A percentile compares a stretch with the other conserved stretches of the same genome.
phyloP scores from a whole-genome alignment of 2,797 vertebrate genomes.

The Ammospiza maritima region DNA sequence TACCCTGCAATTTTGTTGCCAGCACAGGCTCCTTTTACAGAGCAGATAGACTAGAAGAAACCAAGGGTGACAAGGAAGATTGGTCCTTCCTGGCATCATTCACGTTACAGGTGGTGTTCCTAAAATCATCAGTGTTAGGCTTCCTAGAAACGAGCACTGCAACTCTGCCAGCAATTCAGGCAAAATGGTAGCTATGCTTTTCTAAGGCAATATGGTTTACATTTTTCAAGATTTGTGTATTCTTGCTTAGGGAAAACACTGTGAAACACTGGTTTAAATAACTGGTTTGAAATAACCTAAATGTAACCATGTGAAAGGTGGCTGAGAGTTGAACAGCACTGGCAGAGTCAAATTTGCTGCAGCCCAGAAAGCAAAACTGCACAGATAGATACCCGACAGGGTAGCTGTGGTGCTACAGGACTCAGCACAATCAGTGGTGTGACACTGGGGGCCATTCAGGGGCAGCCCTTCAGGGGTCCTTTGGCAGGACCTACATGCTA shows the following conservation, averaged over 20 bases:
- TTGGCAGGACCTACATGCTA: accelerated
- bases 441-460: background rate
- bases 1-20: background rate
- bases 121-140: background rate
- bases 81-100: background rate
- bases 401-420: background rate
- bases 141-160: background rate
- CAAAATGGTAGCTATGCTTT: background rate
- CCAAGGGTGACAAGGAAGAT: background rate
- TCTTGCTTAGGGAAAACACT: background rate
- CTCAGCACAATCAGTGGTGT: accelerated
- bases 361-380: background rate
- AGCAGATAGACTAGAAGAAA: background rate
- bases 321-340: background rate
- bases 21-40: background rate
- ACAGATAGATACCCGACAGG: accelerated
- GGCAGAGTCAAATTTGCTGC: background rate
- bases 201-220: background rate
- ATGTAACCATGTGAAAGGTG: background rate
- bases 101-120: background rate
- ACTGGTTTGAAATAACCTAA: background rate
- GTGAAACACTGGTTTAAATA: background rate
- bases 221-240: background rate
- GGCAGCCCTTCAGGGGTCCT: background rate
- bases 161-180: background rate